These are phyloP conservation scores for Lysiphlebus fabarum DNA, from an alignment of 1,140 invertebrate genomes.

Conservation along the genomic window DNA sequence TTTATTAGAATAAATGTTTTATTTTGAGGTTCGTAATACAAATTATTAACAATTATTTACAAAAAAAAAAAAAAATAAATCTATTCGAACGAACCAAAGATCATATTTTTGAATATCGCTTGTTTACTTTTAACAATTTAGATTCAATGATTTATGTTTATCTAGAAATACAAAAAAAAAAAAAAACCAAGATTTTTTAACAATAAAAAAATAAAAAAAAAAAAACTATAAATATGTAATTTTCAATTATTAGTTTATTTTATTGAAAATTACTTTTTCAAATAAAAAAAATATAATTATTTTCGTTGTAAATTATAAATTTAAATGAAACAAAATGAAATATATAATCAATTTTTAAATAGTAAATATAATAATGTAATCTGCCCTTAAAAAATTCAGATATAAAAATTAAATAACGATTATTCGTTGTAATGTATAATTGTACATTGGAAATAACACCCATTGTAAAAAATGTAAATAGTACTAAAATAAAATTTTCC, in stretches of 20 bases:
- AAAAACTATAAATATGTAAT: too few species aligned
- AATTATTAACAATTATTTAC: not conserved
- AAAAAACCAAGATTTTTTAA: too few species aligned
- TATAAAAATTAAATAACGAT: not conserved
- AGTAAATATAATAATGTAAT: too few species aligned
- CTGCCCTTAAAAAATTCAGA: too few species aligned
- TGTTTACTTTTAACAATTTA: too few species aligned
- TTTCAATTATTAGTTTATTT: too few species aligned
- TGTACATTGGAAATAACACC: slow-evolving; percentile 13
- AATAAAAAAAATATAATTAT: not conserved
- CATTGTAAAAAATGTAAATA: slow-evolving; percentile 22
- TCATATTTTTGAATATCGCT: not conserved
- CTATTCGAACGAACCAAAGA: slow-evolving; percentile 13
- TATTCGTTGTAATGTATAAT: slow-evolving; percentile 22
- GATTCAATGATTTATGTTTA: too few species aligned
- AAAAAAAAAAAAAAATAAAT: not conserved
- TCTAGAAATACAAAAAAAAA: too few species aligned
- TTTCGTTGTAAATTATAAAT: not conserved
- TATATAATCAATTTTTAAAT: not conserved
- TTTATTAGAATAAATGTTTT: slow-evolving; percentile 16
- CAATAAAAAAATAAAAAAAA: too few species aligned
- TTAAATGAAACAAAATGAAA: not conserved
- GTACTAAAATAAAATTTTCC: slow-evolving; percentile 11
- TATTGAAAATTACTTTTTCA: too few species aligned
- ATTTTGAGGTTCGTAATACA: slow-evolving; percentile 18